Evolutionary conservation across 2,797 vertebrate genomes (phyloP).

Genomic region (Okamejei kenojei): DNA sequence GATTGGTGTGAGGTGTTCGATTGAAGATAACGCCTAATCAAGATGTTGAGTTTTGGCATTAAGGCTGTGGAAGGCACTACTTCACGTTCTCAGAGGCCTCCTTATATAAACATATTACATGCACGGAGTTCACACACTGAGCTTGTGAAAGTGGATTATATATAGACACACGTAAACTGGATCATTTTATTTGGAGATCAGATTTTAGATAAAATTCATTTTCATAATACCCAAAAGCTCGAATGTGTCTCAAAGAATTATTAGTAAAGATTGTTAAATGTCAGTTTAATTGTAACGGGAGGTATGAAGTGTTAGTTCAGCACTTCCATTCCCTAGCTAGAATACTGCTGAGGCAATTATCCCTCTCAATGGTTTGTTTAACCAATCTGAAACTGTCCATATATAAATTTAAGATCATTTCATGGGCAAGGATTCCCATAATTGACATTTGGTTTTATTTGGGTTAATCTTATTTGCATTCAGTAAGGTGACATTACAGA

Average conservation of each 20-base stretch:
- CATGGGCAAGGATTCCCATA: not conserved
- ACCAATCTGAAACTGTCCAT: not conserved
- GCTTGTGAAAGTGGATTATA: too few relatives aligned
- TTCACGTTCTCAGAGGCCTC: too few relatives aligned
- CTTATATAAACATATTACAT: not conserved
- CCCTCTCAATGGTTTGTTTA: slow-evolving; percentile 15
- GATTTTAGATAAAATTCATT: too few relatives aligned
- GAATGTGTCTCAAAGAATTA: not conserved
- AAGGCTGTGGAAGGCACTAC: too few relatives aligned
- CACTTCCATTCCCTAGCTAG: not conserved
- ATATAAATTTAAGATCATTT: not conserved
- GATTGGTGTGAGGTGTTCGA: too few relatives aligned
- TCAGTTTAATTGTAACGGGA: slow-evolving; percentile 10
- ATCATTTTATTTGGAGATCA: too few relatives aligned
- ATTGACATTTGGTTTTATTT: not conserved
- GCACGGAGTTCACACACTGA: too few relatives aligned
- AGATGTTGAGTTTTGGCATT: not conserved
- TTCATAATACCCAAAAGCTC: too few relatives aligned
- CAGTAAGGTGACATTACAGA: not conserved
- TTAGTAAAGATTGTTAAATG: slow-evolving; percentile 14
- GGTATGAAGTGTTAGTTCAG: slow-evolving; percentile 9
- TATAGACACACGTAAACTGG: too few relatives aligned
- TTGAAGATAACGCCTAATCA: not conserved
- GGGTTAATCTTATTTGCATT: not conserved
- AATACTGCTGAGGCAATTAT: slow-evolving; percentile 1